phyloP scores from a whole-genome alignment of 2,113 vertebrate species.

The Gadus macrocephalus region DNA sequence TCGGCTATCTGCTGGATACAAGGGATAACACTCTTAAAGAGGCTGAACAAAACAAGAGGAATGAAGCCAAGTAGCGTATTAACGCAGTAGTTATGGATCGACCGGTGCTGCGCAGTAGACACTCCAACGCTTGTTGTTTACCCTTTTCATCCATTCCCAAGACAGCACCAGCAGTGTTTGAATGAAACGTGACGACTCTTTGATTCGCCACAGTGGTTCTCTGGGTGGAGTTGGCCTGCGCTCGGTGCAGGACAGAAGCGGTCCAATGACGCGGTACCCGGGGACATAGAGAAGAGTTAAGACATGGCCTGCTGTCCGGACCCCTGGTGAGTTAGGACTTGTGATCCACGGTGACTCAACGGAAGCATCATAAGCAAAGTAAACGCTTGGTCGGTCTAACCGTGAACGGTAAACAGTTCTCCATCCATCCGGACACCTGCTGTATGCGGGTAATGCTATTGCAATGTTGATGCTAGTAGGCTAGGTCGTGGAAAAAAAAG shows the following conservation, averaged over 20 bases:
- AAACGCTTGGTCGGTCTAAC: too few species aligned
- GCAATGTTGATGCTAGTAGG: neutral
- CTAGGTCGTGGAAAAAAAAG: too few species aligned
- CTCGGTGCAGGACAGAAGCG: conserved; percentile 52
- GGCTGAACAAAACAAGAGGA: neutral
- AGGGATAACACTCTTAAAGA: neutral
- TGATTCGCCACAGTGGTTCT: conserved; percentile 35
- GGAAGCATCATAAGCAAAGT: neutral
- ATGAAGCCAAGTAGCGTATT: too few species aligned
- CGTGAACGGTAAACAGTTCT: neutral
- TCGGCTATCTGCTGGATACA: neutral
- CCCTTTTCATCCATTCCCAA: neutral
- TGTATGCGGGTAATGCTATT: too few species aligned
- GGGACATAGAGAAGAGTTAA: conserved; percentile 34
- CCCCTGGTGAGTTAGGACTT: conserved; percentile 58
- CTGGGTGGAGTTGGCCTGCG: conserved; percentile 57
- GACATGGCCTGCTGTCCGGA: conserved; percentile 61
- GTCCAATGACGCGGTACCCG: conserved; percentile 55
- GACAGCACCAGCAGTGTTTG: conserved; percentile 18
- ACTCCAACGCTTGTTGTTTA: too few species aligned
- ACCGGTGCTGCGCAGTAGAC: too few species aligned
- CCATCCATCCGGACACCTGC: neutral
- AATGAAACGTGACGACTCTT: conserved; percentile 23
- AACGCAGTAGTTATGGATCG: too few species aligned
- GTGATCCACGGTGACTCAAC: neutral